Evolutionary conservation across 2,113 vertebrate species (phyloP), one percentile per base, ranked within the genome.

Genomic region (Nipponia nippon): DNA sequence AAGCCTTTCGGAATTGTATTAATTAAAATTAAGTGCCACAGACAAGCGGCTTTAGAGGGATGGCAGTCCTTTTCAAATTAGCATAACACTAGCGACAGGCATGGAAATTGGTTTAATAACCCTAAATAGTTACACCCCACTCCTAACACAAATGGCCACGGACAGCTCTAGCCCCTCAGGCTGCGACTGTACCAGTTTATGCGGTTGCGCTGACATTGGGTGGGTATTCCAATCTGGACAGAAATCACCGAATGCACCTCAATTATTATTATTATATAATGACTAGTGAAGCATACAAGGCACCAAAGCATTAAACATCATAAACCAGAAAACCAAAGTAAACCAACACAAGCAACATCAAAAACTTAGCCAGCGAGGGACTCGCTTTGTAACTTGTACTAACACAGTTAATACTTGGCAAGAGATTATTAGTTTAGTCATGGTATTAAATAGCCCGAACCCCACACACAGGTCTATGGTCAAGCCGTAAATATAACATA

Each of bases 41-140:
- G 98, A 96, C 95, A 94, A 96, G 97, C 38, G 1, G 89, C 95
- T 97, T 91, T 71, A 66, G 81, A 90, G 66, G 88, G 91, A 89
- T 52, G 15, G 52, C 32, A 81, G 91, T 70, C 93, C 96, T 92
- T 91, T 95, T 84, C 88, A 90, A 93, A 98, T 98, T 98, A 98
- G 97, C 97, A 97, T 87, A 95, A 97, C 80, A 88, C 90, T 94
- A 92, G 94, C 84, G 98, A 98, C 98, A 98, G 98, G 96, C 97
- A 95, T 96, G 97, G 98, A 98, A 99, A 99, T 98, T 97, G 98
- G 97, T 98, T 98, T 99, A 99, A 99, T 98, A 98, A 98, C 94
- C 98, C 93, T 95, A 97, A 98, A 97, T 94, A 95, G 96, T 87
- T 97, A 95, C 89, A 97, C 96, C 94, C 97, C 87, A 91, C 83